Base-by-base conservation (phyloP, 2,113 vertebrate species). In the Pseudopipra pipra region DNA sequence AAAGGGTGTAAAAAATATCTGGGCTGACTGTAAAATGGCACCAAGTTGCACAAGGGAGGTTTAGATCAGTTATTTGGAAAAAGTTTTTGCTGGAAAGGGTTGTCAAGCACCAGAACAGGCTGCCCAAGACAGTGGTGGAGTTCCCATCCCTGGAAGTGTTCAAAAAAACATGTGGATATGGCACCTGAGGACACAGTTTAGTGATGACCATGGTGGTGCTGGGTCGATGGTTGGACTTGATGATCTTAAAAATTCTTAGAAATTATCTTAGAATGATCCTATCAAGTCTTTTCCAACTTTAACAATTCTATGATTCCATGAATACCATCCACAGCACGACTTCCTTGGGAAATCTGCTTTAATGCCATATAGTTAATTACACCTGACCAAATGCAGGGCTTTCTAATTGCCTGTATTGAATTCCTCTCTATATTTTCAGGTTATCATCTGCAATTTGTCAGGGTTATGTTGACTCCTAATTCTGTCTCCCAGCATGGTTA, bases 151-250 rank as follows among this genome's bases (percentile, higher is more conserved):
- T 33, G 35, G 14, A 24, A 70, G 14, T 5, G 41, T 1, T 31
- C 22, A 35, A 5, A 31, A 31, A 35, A 27, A 9, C 0, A 0
- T 1, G 20, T 28, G 35, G 14, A 20, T 83, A 43, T 20, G 56
- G 47, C 47, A 55, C 63, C 0, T 55, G 55, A 73, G 63, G 63
- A 62, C n/a, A 54, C 1, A 8, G 55, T 6, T 41, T 11, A 16
- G 3, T 11, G 70, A 24, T 17, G 41, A 62, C 15, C 3, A 1
- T 15, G 23, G 33, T 27, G 49, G 12, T 43, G 63, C 47, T 23
- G 63, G 30, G 71, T 10, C 49, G 30, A 16, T 27, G 41, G 41
- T 5, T 31, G 63, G 49, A 49, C 18, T 28, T 7, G 3, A 37
- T 49, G 17, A 16, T 35, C 41, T 37, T 2, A 13, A 71, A 59